These are phyloP conservation scores for Paramormyrops kingsleyae DNA, from an alignment of 2,113 vertebrate genomes.

Conservation along the genomic window DNA sequence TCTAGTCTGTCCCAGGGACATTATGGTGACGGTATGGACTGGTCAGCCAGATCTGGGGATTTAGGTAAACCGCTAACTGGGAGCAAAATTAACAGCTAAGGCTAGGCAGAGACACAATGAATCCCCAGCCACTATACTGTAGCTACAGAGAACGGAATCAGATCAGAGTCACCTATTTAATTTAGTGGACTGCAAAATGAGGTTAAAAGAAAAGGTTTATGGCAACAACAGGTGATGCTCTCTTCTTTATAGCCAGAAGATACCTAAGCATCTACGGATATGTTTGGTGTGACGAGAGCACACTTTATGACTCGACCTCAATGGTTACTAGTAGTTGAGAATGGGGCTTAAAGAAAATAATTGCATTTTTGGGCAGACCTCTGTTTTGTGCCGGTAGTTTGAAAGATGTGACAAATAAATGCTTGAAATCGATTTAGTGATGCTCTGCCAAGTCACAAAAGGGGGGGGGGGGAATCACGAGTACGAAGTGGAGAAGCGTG, in stretches of 20 bases:
- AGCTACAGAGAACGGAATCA: background rate
- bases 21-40: slow-evolving; percentile 32
- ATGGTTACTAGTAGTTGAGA: background rate
- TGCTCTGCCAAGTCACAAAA: background rate
- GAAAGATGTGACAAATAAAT: background rate
- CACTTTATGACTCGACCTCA: background rate
- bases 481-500: background rate
- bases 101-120: background rate
- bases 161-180: background rate
- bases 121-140: background rate
- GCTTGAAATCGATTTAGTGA: background rate
- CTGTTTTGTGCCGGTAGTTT: background rate
- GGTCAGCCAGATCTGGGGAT: slow-evolving; percentile 45
- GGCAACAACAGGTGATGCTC: background rate
- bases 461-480: rapidly evolving
- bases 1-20: slow-evolving; percentile 21
- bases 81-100: slow-evolving; percentile 27
- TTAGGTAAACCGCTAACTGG: slow-evolving; percentile 44
- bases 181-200: background rate
- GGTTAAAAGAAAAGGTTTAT: background rate
- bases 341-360: background rate
- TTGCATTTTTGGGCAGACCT: background rate
- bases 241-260: background rate
- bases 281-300: background rate
- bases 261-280: background rate